Percentiles rank a stretch among this genome's conserved stretches.
These are phyloP conservation scores for Prochilodus magdalenae DNA, from an alignment of 2,113 vertebrate genomes.

Conservation along the genomic window DNA sequence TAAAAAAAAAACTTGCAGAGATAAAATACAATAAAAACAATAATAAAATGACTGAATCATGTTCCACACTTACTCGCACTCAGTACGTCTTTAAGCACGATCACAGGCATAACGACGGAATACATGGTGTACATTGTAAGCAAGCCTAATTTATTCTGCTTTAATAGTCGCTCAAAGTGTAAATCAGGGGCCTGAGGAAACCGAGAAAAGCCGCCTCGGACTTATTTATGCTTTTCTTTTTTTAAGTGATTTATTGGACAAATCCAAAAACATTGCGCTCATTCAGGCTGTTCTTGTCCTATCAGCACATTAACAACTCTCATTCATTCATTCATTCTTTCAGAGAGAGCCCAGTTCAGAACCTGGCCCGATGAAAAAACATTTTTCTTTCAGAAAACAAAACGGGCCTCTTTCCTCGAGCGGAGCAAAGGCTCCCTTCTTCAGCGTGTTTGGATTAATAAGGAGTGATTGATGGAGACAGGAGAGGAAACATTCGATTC, in stretches of 20 bases:
- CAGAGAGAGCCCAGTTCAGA: slow-evolving; percentile 35
- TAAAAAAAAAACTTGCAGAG: too few species aligned
- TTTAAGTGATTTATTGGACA: background rate
- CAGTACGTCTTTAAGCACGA: too few species aligned
- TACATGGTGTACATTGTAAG: too few species aligned
- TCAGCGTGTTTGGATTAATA: slow-evolving; percentile 69
- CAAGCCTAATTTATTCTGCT: too few species aligned
- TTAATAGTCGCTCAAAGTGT: too few species aligned
- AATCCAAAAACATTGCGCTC: background rate
- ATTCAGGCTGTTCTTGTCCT: background rate
- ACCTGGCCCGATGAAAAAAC: slow-evolving; percentile 36
- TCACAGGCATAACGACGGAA: too few species aligned
- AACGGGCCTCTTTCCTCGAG: slow-evolving; percentile 50
- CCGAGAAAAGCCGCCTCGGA: background rate
- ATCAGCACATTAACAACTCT: background rate
- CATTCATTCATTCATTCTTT: slow-evolving; percentile 22
- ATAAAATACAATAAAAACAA: too few species aligned
- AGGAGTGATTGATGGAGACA: slow-evolving; percentile 72
- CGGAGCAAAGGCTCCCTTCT: slow-evolving; percentile 46
- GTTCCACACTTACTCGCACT: too few species aligned
- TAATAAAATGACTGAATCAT: too few species aligned
- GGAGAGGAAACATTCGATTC: slow-evolving; percentile 75
- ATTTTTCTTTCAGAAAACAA: slow-evolving; percentile 51
- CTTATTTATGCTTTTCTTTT: background rate
- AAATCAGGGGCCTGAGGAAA: too few species aligned